Percentiles rank a stretch among this genome's conserved stretches.
phyloP scores from a whole-genome alignment of 2,113 vertebrate species.

The Microtus montanus region DNA sequence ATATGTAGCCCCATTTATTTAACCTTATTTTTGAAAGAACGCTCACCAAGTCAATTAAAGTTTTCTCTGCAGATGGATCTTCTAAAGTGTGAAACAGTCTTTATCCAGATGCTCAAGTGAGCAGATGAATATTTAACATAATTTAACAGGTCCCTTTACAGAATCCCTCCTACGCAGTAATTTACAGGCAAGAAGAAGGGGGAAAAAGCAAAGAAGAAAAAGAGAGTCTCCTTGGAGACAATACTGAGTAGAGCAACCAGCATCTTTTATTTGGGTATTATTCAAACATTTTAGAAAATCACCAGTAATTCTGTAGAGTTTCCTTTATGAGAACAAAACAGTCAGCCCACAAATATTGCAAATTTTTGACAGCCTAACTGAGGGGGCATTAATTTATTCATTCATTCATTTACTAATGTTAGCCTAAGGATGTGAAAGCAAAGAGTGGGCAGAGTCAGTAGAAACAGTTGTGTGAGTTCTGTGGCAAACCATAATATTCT shows the following conservation, averaged over 20 bases:
- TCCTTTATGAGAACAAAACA: conserved; percentile 27
- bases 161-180: conserved; percentile 62
- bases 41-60: conserved; percentile 52
- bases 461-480: neutral
- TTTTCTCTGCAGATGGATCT: conserved; percentile 28
- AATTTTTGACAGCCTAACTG: neutral
- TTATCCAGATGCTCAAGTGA: conserved; percentile 73
- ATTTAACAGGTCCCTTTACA: conserved; percentile 67
- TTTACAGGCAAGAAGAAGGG: neutral
- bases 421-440: neutral
- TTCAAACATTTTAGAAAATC: conserved; percentile 48
- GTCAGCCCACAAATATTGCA: neutral
- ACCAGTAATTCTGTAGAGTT: neutral
- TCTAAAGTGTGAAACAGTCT: conserved; percentile 53
- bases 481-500: neutral
- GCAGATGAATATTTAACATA: conserved; percentile 77
- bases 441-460: neutral
- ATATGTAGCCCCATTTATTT: conserved; percentile 25
- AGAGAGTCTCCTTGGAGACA: conserved; percentile 63
- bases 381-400: neutral
- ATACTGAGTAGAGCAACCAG: conserved; percentile 31
- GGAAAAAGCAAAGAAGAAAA: neutral
- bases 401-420: neutral
- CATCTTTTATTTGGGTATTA: conserved; percentile 27
- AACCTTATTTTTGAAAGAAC: conserved; percentile 16